Conservation (phyloP, 2,888 invertebrate species). For the Cynaeus angustus region DNA sequence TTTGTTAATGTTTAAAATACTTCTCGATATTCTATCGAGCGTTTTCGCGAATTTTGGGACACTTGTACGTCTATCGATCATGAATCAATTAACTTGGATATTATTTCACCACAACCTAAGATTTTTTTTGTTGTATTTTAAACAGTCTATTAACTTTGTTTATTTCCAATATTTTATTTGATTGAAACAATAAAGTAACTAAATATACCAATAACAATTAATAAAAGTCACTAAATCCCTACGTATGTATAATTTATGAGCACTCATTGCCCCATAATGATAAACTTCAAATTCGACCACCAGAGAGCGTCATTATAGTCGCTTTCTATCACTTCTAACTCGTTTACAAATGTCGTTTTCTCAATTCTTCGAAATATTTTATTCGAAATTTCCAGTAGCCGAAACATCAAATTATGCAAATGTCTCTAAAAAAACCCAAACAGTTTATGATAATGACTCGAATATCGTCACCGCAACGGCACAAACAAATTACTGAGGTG, state of each 20-base stretch:
- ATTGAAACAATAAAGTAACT: too few species aligned
- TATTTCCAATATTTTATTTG: too few species aligned
- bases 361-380: background rate
- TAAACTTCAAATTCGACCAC: background rate
- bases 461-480: constrained; percentile 14
- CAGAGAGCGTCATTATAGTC: background rate
- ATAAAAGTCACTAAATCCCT: background rate
- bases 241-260: background rate
- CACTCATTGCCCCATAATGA: background rate
- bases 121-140: too few species aligned
- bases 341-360: background rate
- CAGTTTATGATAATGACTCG: constrained; percentile 11
- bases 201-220: background rate
- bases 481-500: constrained; percentile 26
- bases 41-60: too few species aligned
- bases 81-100: too few species aligned
- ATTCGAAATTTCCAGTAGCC: constrained; percentile 2
- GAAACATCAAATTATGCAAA: constrained; percentile 15
- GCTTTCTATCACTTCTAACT: background rate
- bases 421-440: constrained; percentile 14
- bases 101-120: too few species aligned
- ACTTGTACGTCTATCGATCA: too few species aligned
- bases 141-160: too few species aligned
- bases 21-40: too few species aligned
- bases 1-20: too few species aligned